Evolutionary conservation across 2,888 invertebrate species (phyloP).

Genomic region (Ichneumoninae sp.): DNA sequence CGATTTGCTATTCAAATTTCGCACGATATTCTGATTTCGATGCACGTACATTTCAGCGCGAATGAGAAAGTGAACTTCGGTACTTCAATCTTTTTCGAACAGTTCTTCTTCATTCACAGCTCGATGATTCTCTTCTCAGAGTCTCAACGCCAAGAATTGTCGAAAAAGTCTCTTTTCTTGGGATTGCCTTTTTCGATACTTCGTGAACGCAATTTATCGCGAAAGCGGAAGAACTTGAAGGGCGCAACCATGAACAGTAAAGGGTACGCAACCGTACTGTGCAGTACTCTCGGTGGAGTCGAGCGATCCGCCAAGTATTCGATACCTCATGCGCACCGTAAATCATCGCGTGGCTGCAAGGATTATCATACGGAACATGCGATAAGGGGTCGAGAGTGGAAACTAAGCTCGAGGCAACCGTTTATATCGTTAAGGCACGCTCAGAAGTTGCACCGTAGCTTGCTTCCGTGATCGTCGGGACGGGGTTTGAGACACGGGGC

Average conservation of each 20-base stretch:
- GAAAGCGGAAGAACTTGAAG: background rate
- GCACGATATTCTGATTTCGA: background rate
- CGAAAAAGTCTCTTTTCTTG: background rate
- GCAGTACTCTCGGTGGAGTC: background rate
- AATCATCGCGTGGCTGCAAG: slow-evolving; percentile 42
- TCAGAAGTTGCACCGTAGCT: slow-evolving; percentile 30
- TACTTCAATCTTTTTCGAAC: background rate
- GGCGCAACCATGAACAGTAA: background rate
- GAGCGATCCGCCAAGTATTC: slow-evolving; percentile 40
- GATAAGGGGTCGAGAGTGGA: slow-evolving; percentile 44
- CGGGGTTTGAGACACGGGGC: background rate
- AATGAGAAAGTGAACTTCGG: background rate
- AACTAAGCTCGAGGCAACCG: slow-evolving; percentile 45
- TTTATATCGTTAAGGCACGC: slow-evolving; percentile 50
- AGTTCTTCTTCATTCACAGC: background rate
- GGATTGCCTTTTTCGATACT: background rate
- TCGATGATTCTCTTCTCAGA: background rate
- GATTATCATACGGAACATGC: slow-evolving; percentile 57
- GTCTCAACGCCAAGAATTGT: background rate
- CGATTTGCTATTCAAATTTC: background rate
- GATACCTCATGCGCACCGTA: slow-evolving; percentile 39
- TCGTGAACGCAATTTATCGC: background rate
- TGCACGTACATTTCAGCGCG: background rate
- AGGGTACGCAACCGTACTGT: background rate
- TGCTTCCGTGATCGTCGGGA: slow-evolving; percentile 19